Conservation (phyloP, 1,140 invertebrate species). For the Nebria ingens region DNA sequence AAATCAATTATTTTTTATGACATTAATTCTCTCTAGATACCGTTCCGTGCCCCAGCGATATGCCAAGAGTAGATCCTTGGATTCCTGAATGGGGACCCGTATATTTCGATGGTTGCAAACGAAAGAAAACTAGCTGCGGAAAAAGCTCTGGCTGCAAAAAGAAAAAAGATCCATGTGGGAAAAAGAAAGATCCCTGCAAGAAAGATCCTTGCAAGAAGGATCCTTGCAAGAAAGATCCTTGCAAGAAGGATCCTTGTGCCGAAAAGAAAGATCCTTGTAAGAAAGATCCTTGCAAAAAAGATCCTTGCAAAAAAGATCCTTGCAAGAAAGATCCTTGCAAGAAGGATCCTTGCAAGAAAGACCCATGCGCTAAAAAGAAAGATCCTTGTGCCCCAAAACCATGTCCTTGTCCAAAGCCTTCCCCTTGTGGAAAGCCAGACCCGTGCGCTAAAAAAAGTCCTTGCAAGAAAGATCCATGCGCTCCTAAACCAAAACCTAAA, state of each 20-base stretch:
- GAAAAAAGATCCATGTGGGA: slow-evolving; percentile 14
- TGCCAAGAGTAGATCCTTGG: no score
- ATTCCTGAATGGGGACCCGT: no score
- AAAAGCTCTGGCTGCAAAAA: neutral
- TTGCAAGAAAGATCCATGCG: slow-evolving; percentile 12
- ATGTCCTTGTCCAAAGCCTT: neutral
- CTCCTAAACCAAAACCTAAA: slow-evolving; percentile 6
- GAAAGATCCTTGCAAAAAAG: neutral
- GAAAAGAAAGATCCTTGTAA: slow-evolving; percentile 1
- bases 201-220: slow-evolving; percentile 16
- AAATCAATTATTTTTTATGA: no score
- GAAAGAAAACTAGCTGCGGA: no score
- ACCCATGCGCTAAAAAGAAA: slow-evolving; percentile 10
- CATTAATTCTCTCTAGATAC: no score
- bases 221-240: slow-evolving; percentile 15
- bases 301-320: neutral
- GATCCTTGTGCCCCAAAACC: slow-evolving; percentile 13
- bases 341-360: neutral
- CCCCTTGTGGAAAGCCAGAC: slow-evolving; percentile 13
- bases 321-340: neutral
- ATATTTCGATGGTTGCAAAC: no score
- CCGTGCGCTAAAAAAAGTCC: slow-evolving; percentile 11
- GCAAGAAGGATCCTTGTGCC: slow-evolving; percentile 14
- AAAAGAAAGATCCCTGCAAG: slow-evolving; percentile 19
- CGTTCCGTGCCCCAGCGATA: no score